phyloP scores from a whole-genome alignment of 2,888 invertebrate genomes.

The Neria commutata region DNA sequence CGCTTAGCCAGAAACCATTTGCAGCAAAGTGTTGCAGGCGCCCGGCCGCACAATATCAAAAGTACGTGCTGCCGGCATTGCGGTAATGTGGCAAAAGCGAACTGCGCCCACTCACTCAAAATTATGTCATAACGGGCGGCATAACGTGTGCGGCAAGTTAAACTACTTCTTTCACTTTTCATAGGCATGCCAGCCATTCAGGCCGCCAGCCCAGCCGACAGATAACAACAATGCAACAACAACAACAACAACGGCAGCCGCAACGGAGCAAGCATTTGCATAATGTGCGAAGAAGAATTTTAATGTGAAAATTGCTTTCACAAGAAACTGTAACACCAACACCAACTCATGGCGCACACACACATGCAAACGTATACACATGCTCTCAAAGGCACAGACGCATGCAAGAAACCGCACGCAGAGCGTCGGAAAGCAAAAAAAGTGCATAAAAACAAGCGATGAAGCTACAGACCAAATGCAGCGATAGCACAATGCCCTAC shows the following conservation, averaged over 20 bases:
- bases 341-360: too few relatives aligned
- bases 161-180: not conserved
- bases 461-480: too few relatives aligned
- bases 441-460: not conserved
- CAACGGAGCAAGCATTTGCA: too few relatives aligned
- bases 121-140: not conserved
- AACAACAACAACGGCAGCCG: too few relatives aligned
- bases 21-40: too few relatives aligned
- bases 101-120: not conserved
- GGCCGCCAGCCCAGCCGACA: too few relatives aligned
- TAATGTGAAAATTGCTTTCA: not conserved
- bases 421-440: not conserved
- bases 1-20: too few relatives aligned
- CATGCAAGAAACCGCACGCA: not conserved
- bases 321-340: too few relatives aligned
- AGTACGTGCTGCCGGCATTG: not conserved
- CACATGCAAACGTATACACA: too few relatives aligned
- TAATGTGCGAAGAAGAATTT: conserved; percentile 2
- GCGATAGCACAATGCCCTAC: too few relatives aligned
- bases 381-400: too few relatives aligned
- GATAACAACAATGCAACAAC: not conserved
- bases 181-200: not conserved
- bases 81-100: not conserved
- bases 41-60: too few relatives aligned
- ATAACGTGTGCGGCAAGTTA: not conserved